phyloP scores from a whole-genome alignment of 1,140 invertebrate genomes.

The Xylocopa sonorina region DNA sequence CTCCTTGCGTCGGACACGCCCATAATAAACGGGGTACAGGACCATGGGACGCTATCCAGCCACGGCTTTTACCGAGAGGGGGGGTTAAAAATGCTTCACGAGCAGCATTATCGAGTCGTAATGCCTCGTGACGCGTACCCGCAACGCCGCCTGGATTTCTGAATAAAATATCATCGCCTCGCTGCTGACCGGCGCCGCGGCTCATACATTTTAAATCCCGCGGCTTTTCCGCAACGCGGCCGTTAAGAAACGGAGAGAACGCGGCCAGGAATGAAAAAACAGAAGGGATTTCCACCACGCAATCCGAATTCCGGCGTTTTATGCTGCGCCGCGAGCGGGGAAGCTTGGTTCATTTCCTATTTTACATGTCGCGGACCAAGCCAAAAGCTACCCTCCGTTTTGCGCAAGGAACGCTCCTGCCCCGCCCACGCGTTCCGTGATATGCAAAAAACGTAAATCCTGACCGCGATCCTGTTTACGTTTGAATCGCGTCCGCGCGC shows the following conservation, averaged over 20 bases:
- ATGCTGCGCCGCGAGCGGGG: neutral
- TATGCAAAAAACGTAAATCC: neutral
- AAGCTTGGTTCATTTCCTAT: constrained; percentile 5
- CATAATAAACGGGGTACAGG: constrained; percentile 42
- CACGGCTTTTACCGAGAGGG: neutral
- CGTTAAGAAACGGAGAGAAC: constrained; percentile 10
- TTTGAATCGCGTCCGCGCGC: neutral
- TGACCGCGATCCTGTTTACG: neutral
- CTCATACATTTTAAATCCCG: constrained; percentile 56
- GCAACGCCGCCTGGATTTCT: constrained; percentile 20
- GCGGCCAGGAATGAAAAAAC: constrained; percentile 14
- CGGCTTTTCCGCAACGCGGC: constrained; percentile 23
- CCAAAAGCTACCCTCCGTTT: neutral
- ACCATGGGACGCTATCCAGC: neutral
- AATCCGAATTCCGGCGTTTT: constrained; percentile 8
- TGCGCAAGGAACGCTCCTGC: neutral
- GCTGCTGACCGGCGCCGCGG: neutral
- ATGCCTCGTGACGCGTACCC: constrained; percentile 16
- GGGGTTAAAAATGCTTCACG: constrained; percentile 15
- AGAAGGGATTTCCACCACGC: neutral
- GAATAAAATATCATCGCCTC: constrained; percentile 55
- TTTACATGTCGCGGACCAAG: constrained; percentile 1
- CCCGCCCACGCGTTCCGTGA: neutral
- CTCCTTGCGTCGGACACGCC: neutral
- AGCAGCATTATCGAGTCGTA: constrained; percentile 45